These are phyloP conservation scores for Adrianichthys oophorus DNA, from an alignment of 2,797 vertebrate species.

Conservation along the genomic window DNA sequence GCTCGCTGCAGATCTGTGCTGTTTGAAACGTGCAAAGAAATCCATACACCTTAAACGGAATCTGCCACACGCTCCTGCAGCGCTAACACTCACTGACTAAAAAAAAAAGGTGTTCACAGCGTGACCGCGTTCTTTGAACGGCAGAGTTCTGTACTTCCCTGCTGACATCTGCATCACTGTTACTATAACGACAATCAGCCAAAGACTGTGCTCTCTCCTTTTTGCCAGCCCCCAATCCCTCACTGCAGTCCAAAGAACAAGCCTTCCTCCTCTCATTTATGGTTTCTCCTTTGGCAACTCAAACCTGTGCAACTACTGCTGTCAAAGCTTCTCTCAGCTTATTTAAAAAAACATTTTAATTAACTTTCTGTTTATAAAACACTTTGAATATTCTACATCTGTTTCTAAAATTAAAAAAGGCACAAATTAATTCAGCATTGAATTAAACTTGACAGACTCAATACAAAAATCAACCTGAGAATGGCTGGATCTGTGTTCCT, in stretches of 20 bases:
- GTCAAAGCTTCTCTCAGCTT: conserved; percentile 20
- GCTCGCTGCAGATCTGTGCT: conserved; percentile 44
- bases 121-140: conserved; percentile 8
- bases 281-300: conserved; percentile 48
- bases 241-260: conserved; percentile 53
- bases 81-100: conserved; percentile 5
- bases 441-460: no score
- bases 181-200: conserved; percentile 63
- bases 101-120: conserved; percentile 28
- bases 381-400: no score
- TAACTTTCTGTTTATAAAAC: background rate
- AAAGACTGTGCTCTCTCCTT: conserved; percentile 28
- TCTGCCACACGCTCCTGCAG: conserved; percentile 23
- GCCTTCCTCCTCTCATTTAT: conserved; percentile 14
- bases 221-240: conserved; percentile 25
- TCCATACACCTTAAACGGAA: conserved; percentile 14
- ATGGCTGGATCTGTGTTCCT: no score
- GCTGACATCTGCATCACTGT: conserved; percentile 49
- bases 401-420: no score
- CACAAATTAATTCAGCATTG: no score
- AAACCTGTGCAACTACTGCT: conserved; percentile 34
- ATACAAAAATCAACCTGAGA: no score
- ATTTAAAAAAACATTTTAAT: background rate
- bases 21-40: conserved; percentile 32
- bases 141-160: conserved; percentile 24